phyloP scores from a whole-genome alignment of 2,888 invertebrate genomes.

The Patella depressa region DNA sequence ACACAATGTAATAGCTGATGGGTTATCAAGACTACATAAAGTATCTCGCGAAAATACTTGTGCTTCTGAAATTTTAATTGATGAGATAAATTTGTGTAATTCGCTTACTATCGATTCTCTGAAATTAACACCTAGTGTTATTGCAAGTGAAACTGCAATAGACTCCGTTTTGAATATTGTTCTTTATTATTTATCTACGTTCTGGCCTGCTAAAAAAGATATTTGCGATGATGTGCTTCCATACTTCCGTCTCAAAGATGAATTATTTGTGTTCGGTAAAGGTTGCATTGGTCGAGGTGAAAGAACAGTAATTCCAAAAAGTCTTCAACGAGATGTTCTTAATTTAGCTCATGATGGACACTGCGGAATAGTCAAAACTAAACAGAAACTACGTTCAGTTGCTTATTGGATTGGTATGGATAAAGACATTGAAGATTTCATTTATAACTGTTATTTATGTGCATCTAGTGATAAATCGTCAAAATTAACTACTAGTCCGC shows the following conservation, averaged over 20 bases:
- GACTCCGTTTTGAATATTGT: background rate
- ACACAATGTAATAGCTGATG: too few species aligned
- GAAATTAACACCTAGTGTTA: background rate
- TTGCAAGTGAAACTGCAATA: background rate
- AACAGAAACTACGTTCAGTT: slow-evolving; percentile 17
- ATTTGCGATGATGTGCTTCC: slow-evolving; percentile 11
- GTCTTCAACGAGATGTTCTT: background rate
- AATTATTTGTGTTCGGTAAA: background rate
- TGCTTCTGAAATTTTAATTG: too few species aligned
- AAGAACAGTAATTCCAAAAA: slow-evolving; percentile 14
- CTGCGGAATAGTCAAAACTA: slow-evolving; percentile 23
- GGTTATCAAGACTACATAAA: too few species aligned
- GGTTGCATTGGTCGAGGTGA: slow-evolving; percentile 18
- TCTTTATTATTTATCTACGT: background rate
- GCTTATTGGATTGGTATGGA: slow-evolving; percentile 23
- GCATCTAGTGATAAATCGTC: background rate
- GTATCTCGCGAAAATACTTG: too few species aligned
- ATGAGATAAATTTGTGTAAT: too few species aligned
- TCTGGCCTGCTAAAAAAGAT: slow-evolving; percentile 19
- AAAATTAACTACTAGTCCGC: background rate
- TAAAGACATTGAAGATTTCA: background rate
- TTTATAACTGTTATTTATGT: background rate
- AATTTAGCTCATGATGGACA: background rate
- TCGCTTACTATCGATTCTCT: background rate
- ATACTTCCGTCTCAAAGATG: slow-evolving; percentile 18